Conservation (phyloP, 2,888 invertebrate species). For the Drosophila mayaguana region DNA sequence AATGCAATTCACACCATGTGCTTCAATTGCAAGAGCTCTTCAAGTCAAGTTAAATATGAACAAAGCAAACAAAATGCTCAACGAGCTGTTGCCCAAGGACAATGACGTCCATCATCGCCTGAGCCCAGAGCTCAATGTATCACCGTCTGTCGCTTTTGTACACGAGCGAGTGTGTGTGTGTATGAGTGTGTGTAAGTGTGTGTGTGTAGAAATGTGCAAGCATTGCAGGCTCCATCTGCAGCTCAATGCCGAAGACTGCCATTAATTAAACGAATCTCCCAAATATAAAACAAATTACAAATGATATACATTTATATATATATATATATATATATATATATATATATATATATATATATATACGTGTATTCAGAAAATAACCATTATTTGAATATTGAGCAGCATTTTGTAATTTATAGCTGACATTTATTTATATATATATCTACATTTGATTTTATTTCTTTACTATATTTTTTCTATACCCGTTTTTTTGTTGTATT, state of each 20-base stretch:
- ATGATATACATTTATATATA: neutral
- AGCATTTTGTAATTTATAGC: neutral
- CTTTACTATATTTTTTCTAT: neutral
- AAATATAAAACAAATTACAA: constrained; percentile 16
- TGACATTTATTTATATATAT: neutral
- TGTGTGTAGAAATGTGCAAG: constrained; percentile 1
- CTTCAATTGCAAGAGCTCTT: neutral
- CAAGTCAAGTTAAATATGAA: constrained; percentile 10
- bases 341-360: neutral
- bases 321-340: neutral
- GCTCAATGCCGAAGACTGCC: constrained; percentile 5
- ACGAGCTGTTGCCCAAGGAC: constrained; percentile 11
- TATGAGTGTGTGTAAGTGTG: neutral
- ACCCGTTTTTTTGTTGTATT: neutral
- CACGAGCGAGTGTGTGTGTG: neutral
- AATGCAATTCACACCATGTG: constrained; percentile 5
- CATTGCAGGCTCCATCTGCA: constrained; percentile 15
- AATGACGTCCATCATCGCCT: constrained; percentile 38
- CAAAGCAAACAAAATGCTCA: constrained; percentile 13
- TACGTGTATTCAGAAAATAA: too few species aligned
- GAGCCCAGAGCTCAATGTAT: constrained; percentile 54
- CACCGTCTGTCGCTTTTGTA: constrained; percentile 32
- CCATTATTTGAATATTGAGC: neutral
- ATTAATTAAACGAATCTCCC: constrained; percentile 22
- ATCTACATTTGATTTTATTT: neutral